These are phyloP conservation scores for Cryptomyrus ogoouensis DNA, from an alignment of 2,113 vertebrate species.

Conservation along the genomic window DNA sequence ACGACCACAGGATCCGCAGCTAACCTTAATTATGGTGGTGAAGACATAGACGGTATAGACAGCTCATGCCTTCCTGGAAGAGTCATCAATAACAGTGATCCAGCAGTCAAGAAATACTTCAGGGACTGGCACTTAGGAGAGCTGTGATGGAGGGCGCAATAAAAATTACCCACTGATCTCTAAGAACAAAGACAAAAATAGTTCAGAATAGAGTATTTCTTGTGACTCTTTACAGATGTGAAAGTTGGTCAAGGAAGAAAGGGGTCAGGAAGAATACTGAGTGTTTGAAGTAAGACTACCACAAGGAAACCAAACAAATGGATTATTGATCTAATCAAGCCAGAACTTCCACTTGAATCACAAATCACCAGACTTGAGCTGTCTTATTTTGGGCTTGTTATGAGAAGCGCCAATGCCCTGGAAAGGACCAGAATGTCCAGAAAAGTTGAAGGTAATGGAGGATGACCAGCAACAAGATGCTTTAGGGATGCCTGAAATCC, in stretches of 20 bases:
- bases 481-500: not conserved
- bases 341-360: not conserved
- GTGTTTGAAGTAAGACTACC: not conserved
- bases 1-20: not conserved
- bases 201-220: not conserved
- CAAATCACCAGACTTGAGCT: not conserved
- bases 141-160: not conserved
- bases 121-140: not conserved
- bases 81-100: not conserved
- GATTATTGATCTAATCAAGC: not conserved
- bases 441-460: not conserved
- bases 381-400: not conserved
- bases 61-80: not conserved
- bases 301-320: not conserved
- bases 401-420: not conserved
- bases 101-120: not conserved
- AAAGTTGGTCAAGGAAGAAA: slow-evolving; percentile 1
- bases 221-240: not conserved
- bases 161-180: not conserved
- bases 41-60: not conserved
- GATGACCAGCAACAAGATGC: not conserved
- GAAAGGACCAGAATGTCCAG: not conserved
- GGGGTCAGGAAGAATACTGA: not conserved
- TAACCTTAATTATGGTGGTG: not conserved
- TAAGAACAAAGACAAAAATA: not conserved